Evolutionary conservation across 37 sponge, comb jelly and placozoan genomes (phyloP), one percentile per base, ranked within the genome.

Genomic region (Diacarnus erythraeanus): DNA sequence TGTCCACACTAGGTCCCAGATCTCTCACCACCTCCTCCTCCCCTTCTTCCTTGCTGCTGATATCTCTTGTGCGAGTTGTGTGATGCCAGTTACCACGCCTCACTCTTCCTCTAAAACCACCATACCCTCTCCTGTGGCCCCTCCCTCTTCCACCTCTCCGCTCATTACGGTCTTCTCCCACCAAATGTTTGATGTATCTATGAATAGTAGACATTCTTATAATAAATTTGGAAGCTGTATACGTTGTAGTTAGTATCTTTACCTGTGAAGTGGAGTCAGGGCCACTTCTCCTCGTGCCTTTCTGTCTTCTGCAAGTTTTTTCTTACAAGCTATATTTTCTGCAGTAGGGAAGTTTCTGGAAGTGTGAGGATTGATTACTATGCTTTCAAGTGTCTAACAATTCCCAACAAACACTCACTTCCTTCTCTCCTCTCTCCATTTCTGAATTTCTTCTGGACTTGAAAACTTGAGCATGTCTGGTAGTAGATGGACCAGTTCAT

Each of bases 341-440:
- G 36, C 65, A 31, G 91, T 94, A 0, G 91, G 94, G 61, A 65
- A 94, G 34, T 87, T 94, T 76, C 93, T 92, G 63, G n/a, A 57
- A 66, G 33, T 8, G 25, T 63, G 29, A 63, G n/a, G 64, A 20
- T 20, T 9, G 64, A 23, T 8, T 8, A 68, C 9, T 4, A 35
- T 21, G 2, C 30, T 26, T 60, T 29, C 35, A 35, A 38, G 37
- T 5, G 37, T 34, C 35, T 37, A 20, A 8, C 39, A 68, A 21
- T 4, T 37, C 37, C 26, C 9, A 25, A 71, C 26, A 44, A 38
- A 0, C 5, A 38, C 87, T 77, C 38, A 92, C 93, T 57, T 93
- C 27, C 64, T 82, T 60, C 94, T 89, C 20, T 86, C 81, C 38
- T 89, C 87, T 58, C 87, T 79, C 94, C 94, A 93, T 75, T 83